A percentile compares a stretch with the other conserved stretches of the same genome.
These are phyloP conservation scores for Nibea albiflora DNA, from an alignment of 2,113 vertebrate genomes.

Conservation along the genomic window DNA sequence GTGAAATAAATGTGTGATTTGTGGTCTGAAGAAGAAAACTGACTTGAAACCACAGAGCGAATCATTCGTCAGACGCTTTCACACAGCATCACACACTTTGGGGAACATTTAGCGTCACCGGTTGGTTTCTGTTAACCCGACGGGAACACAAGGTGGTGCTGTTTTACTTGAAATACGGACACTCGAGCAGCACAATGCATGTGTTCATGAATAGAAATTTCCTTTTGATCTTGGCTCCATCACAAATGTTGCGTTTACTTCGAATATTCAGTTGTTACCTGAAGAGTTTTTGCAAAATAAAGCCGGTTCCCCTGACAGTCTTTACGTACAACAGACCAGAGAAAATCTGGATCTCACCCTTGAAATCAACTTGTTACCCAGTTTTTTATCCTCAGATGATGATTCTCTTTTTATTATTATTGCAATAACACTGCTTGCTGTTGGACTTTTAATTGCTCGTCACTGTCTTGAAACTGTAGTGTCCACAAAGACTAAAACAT, in stretches of 20 bases:
- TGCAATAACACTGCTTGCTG: slow-evolving; percentile 15
- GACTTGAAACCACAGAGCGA: background rate
- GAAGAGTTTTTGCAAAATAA: slow-evolving; percentile 4
- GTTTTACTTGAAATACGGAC: slow-evolving; percentile 23
- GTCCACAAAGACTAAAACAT: slow-evolving; percentile 37
- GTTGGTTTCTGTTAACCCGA: background rate
- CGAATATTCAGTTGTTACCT: slow-evolving; percentile 17
- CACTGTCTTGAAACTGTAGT: slow-evolving; percentile 49
- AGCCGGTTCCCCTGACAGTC: background rate
- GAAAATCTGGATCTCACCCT: background rate
- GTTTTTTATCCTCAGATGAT: background rate
- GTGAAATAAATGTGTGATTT: background rate
- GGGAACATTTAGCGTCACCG: background rate
- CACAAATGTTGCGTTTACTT: slow-evolving; percentile 7
- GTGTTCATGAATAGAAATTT: slow-evolving; percentile 18
- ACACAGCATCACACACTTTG: background rate
- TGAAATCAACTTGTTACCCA: background rate
- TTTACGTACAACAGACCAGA: background rate
- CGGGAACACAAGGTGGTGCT: slow-evolving; percentile 59
- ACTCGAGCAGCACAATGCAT: background rate
- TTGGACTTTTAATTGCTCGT: slow-evolving; percentile 50
- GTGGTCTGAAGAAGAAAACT: background rate
- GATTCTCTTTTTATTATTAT: slow-evolving; percentile 30
- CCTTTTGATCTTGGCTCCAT: slow-evolving; percentile 42
- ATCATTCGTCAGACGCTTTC: background rate